Evolutionary conservation across 2,797 vertebrate species (phyloP).

Genomic region (Urosaurus nigricauda): DNA sequence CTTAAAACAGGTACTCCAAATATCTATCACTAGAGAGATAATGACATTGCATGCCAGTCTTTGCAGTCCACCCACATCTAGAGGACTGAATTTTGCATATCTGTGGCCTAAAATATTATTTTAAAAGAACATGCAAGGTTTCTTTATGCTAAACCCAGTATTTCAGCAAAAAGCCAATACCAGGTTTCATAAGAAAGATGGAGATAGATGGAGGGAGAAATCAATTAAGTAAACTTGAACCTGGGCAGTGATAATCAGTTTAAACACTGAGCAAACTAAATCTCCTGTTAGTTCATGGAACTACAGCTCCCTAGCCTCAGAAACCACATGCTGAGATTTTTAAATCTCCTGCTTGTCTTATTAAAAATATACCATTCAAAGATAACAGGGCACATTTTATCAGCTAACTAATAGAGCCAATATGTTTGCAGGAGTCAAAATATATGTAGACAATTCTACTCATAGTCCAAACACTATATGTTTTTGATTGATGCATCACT

Average conservation of each 20-base stretch:
- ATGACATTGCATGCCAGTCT: too few relatives aligned
- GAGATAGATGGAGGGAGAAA: not conserved
- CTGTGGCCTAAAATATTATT: not conserved
- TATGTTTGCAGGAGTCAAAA: slow-evolving; percentile 35
- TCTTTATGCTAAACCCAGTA: slow-evolving; percentile 19
- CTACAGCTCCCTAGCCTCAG: slow-evolving; percentile 58
- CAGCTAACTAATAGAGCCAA: slow-evolving; percentile 45
- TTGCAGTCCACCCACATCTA: too few relatives aligned
- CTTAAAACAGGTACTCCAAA: too few relatives aligned
- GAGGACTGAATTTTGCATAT: too few relatives aligned
- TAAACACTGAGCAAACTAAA: slow-evolving; percentile 33
- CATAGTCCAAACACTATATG: slow-evolving; percentile 26
- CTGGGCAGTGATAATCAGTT: slow-evolving; percentile 46
- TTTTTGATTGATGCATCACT: slow-evolving; percentile 18
- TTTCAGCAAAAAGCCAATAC: not conserved
- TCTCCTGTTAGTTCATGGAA: slow-evolving; percentile 59
- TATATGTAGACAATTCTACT: slow-evolving; percentile 29
- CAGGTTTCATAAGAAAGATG: slow-evolving; percentile 34
- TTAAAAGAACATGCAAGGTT: not conserved
- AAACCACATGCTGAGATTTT: slow-evolving; percentile 57
- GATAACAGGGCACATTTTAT: slow-evolving; percentile 53
- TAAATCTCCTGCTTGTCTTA: slow-evolving; percentile 57
- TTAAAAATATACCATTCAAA: slow-evolving; percentile 55
- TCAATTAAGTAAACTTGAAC: slow-evolving; percentile 59
- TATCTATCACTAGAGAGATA: too few relatives aligned